Evolutionary conservation across 2,888 invertebrate species (phyloP).

Genomic region (Aproaerema taeniolella): DNA sequence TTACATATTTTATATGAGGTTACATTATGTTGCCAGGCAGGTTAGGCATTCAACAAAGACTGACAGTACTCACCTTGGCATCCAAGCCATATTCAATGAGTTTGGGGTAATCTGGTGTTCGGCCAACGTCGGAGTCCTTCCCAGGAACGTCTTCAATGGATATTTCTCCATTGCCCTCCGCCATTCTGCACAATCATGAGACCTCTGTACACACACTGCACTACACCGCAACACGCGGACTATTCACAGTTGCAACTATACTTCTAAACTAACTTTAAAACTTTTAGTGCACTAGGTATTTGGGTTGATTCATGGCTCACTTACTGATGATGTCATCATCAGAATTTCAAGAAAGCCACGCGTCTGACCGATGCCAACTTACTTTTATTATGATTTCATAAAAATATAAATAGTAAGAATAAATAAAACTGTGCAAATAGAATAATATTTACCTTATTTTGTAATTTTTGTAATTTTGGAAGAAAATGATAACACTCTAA

Average conservation of each 20-base stretch:
- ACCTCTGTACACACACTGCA: slow-evolving; percentile 60
- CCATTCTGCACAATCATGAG: slow-evolving; percentile 82
- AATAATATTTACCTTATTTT: slow-evolving; percentile 72
- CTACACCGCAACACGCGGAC: slow-evolving; percentile 26
- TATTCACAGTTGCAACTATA: slow-evolving; percentile 23
- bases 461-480: slow-evolving; percentile 77
- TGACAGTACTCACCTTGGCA: slow-evolving; percentile 82
- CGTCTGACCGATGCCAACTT: slow-evolving; percentile 44
- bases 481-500: slow-evolving; percentile 73
- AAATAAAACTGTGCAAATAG: slow-evolving; percentile 20
- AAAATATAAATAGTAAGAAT: slow-evolving; percentile 19
- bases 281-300: slow-evolving; percentile 31
- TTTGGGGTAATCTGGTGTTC: slow-evolving; percentile 95
- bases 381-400: slow-evolving; percentile 22
- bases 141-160: slow-evolving; percentile 84
- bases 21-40: neutral
- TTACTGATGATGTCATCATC: slow-evolving; percentile 66
- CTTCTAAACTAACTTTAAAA: slow-evolving; percentile 30
- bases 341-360: slow-evolving; percentile 64
- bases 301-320: slow-evolving; percentile 42
- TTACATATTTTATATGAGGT: neutral
- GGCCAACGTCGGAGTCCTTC: slow-evolving; percentile 81
- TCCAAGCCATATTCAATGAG: slow-evolving; percentile 97
- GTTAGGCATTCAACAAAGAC: neutral
- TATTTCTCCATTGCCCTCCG: slow-evolving; percentile 92